Percentiles rank a stretch among this genome's conserved stretches.
phyloP scores from a whole-genome alignment of 2,113 vertebrate genomes.

The Tetraodon nigroviridis region DNA sequence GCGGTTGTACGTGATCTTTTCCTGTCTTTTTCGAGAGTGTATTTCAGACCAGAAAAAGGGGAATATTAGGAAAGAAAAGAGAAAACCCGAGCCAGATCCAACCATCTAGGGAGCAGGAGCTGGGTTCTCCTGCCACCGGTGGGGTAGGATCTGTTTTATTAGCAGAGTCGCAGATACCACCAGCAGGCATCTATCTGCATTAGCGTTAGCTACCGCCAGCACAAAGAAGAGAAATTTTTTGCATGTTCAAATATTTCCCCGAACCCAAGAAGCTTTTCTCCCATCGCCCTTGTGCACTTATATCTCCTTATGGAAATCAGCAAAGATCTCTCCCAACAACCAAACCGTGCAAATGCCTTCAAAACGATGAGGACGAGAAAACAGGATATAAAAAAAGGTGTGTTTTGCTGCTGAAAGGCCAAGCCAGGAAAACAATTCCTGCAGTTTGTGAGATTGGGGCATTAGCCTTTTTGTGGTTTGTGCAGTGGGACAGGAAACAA shows the following conservation, averaged over 20 bases:
- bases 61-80: too few species aligned
- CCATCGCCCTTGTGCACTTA: not conserved
- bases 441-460: slow-evolving; percentile 21
- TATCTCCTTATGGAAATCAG: slow-evolving; percentile 11
- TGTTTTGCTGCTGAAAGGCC: slow-evolving; percentile 27
- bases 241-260: slow-evolving; percentile 4
- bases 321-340: slow-evolving; percentile 2
- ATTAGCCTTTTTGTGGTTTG: slow-evolving; percentile 38
- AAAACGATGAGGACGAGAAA: slow-evolving; percentile 32
- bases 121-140: slow-evolving; percentile 20
- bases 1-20: not conserved
- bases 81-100: slow-evolving; percentile 29
- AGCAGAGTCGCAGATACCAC: slow-evolving; percentile 20
- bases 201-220: slow-evolving; percentile 16
- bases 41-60: not conserved
- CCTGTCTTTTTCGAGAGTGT: not conserved
- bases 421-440: slow-evolving; percentile 56
- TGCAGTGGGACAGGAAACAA: slow-evolving; percentile 36
- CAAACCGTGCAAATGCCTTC: slow-evolving; percentile 65
- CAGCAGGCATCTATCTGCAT: slow-evolving; percentile 18
- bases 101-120: slow-evolving; percentile 17
- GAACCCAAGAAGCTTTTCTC: not conserved
- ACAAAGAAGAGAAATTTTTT: not conserved
- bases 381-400: slow-evolving; percentile 9
- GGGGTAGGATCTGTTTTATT: slow-evolving; percentile 23